phyloP scores from a whole-genome alignment of 2,797 vertebrate genomes.

The Tachyglossus aculeatus region DNA sequence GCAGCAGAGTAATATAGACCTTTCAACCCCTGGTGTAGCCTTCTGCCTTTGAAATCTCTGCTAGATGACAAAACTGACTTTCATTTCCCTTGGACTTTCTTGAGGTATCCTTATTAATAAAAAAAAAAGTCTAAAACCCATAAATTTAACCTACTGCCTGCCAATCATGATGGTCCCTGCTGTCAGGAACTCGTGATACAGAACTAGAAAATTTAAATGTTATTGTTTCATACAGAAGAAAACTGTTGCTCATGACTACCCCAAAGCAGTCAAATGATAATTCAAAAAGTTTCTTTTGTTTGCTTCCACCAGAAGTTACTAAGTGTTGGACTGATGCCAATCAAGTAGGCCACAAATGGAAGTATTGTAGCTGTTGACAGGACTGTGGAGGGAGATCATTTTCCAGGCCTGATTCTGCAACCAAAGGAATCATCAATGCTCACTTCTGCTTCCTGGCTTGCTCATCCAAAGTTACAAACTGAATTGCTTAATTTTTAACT shows the following conservation, averaged over 20 bases:
- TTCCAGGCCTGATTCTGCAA: slow-evolving; percentile 1
- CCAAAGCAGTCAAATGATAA: slow-evolving; percentile 51
- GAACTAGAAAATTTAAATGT: slow-evolving; percentile 57
- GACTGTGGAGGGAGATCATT: not conserved
- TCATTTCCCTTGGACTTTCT: slow-evolving; percentile 59
- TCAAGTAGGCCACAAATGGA: not conserved
- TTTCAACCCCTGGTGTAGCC: slow-evolving; percentile 60
- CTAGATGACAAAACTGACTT: slow-evolving; percentile 61
- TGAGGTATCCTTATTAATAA: slow-evolving; percentile 61
- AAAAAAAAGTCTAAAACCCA: slow-evolving; percentile 49
- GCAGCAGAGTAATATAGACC: slow-evolving; percentile 60
- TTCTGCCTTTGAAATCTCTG: slow-evolving; percentile 67
- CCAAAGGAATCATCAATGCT: not conserved
- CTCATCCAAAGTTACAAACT: slow-evolving; percentile 17
- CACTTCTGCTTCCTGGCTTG: not conserved
- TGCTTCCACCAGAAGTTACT: not conserved
- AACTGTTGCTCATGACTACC: slow-evolving; percentile 46
- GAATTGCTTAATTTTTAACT: not conserved
- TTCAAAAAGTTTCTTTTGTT: slow-evolving; percentile 37
- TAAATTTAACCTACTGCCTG: slow-evolving; percentile 61
- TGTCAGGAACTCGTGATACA: slow-evolving; percentile 49
- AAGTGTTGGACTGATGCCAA: slow-evolving; percentile 2
- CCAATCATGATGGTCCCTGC: slow-evolving; percentile 58
- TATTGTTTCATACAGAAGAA: slow-evolving; percentile 60
- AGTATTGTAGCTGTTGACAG: not conserved